Base-by-base conservation (phyloP, 2,797 vertebrate genomes). In the Avahi laniger region DNA sequence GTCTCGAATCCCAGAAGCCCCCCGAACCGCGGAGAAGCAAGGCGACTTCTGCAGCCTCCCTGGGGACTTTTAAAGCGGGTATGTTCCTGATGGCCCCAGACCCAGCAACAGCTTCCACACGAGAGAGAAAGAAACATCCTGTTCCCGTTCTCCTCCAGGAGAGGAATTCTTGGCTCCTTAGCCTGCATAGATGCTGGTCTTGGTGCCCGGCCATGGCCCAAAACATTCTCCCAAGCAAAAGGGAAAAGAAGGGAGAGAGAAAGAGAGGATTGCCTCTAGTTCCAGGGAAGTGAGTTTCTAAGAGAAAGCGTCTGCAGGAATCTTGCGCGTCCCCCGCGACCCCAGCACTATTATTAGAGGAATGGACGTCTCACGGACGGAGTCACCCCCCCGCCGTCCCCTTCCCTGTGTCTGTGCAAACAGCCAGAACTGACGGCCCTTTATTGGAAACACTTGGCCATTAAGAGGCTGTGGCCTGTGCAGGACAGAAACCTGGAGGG, bases 201-300 rank as follows among this genome's bases (percentile, higher is more conserved):
- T 97, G 98, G 98, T 98, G 99, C 98, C 98, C 97, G 20, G 98
- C 94, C 98, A 96, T 98, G 92, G 95, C 99, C 98, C 99, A 98
- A 98, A 98, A 98, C 95, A 93, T 98, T 97, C 96, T 98, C 98
- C 98, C 67, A 98, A 98, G 98, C 88, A 57, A 89, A 91, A 94
- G 90, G 96, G 92, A 48, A 91, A 80, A 89, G 94, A 35, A 80
- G 93, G 90, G 86, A 43, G 43, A 43, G 43, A 43, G 43, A 90
- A 96, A 93, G 4, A 5, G 43, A 2, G 26, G 24, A 12, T 96
- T 15, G 0, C 96, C 97, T 98, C 98, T 98, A 98, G 98, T 99
- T 99, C 98, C 88, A 98, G 98, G 98, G 98, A 98, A 99, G 99
- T 98, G 99, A 98, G 98, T 99, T 99, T 98, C 98, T 98, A 98